Percentiles rank a stretch among this genome's conserved stretches.
Evolutionary conservation across 2,888 invertebrate species (phyloP).

Genomic region (Zaprionus lineosus): DNA sequence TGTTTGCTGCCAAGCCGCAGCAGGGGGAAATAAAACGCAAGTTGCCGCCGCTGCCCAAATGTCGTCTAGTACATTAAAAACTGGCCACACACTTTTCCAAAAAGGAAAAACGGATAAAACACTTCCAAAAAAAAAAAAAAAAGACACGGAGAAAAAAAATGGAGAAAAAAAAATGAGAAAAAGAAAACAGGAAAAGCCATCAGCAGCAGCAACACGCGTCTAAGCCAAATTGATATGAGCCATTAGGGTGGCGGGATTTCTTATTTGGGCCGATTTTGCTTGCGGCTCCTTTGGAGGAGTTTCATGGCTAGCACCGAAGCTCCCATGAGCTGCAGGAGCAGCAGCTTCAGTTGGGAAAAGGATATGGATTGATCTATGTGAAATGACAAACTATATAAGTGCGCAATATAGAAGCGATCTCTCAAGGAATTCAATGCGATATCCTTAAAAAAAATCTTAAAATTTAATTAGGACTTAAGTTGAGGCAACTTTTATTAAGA

Average conservation of each 20-base stretch:
- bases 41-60: slow-evolving; percentile 26
- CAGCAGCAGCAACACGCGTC: slow-evolving; percentile 53
- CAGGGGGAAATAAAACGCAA: slow-evolving; percentile 39
- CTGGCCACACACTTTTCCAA: slow-evolving; percentile 44
- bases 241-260: slow-evolving; percentile 71
- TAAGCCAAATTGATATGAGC: slow-evolving; percentile 77
- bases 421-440: too few species aligned
- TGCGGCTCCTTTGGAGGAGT: slow-evolving; percentile 24
- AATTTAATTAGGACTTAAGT: too few species aligned
- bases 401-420: too few species aligned
- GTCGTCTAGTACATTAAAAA: slow-evolving; percentile 56
- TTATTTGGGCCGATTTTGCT: slow-evolving; percentile 36
- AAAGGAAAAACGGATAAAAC: slow-evolving; percentile 38
- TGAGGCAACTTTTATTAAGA: too few species aligned
- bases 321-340: too few species aligned
- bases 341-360: too few species aligned
- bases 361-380: too few species aligned
- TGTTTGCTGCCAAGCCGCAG: slow-evolving; percentile 46
- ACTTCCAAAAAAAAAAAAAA: slow-evolving; percentile 23
- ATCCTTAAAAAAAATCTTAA: too few species aligned
- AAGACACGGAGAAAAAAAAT: slow-evolving; percentile 7
- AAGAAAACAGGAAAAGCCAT: slow-evolving; percentile 38
- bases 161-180: slow-evolving; percentile 1
- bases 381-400: too few species aligned
- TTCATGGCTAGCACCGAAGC: slow-evolving; percentile 11